Evolutionary conservation across 2,888 invertebrate species (phyloP).

Genomic region (Drosophila setosimentum): DNA sequence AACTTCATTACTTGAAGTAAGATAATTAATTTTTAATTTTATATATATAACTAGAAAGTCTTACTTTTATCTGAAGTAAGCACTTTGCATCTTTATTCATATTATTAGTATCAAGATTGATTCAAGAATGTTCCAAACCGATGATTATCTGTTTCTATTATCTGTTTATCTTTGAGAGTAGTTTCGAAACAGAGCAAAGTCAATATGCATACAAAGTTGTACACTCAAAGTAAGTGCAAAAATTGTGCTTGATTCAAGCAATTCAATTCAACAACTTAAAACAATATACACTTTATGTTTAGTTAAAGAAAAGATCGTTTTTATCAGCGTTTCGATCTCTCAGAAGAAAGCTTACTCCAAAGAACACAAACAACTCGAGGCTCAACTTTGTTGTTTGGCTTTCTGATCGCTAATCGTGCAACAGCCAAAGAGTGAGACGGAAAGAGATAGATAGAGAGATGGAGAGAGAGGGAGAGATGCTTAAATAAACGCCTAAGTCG

Average conservation of each 20-base stretch:
- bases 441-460: background rate
- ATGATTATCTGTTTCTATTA: too few relatives aligned
- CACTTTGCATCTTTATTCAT: background rate
- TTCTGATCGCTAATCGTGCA: constrained; percentile 10
- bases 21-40: too few relatives aligned
- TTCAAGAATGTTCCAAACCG: background rate
- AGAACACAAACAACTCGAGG: background rate
- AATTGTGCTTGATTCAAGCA: background rate
- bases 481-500: constrained; percentile 41
- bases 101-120: background rate
- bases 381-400: constrained; percentile 22
- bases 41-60: background rate
- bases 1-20: background rate
- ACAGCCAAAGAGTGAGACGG: background rate
- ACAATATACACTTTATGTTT: background rate
- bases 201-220: background rate
- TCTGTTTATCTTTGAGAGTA: background rate
- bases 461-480: constrained; percentile 19
- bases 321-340: too few relatives aligned
- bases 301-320: background rate
- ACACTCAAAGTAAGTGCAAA: background rate
- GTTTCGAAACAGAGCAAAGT: background rate
- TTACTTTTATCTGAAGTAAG: background rate
- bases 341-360: constrained; percentile 2
- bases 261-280: too few relatives aligned